A percentile compares a stretch with the other conserved stretches of the same genome.
Evolutionary conservation across 2,888 invertebrate genomes (phyloP).

Genomic region (Meandrusa payeni): DNA sequence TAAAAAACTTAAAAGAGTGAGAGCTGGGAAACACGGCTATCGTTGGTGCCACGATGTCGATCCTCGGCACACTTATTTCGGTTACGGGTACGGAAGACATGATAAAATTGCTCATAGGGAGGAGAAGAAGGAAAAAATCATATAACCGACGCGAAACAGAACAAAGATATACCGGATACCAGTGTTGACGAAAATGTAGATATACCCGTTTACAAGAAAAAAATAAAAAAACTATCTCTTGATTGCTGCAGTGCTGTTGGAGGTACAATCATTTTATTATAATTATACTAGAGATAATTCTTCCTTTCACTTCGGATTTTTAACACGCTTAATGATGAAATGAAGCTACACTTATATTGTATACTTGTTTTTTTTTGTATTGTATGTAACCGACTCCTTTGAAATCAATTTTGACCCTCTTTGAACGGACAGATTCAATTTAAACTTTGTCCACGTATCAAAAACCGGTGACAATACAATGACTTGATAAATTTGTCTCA

Average conservation of each 20-base stretch:
- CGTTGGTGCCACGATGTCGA: constrained; percentile 69
- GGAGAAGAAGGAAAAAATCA: constrained; percentile 43
- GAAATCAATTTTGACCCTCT: too few species aligned
- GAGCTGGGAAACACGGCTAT: constrained; percentile 62
- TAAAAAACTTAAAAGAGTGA: constrained; percentile 50
- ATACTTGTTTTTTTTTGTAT: too few species aligned
- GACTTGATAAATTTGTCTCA: too few species aligned
- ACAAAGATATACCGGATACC: too few species aligned
- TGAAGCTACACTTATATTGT: too few species aligned
- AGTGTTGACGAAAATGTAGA: constrained; percentile 43
- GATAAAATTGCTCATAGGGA: constrained; percentile 50
- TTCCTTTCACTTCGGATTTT: too few species aligned
- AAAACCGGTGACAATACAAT: too few species aligned
- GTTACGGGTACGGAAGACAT: constrained; percentile 59
- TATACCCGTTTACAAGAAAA: constrained; percentile 52
- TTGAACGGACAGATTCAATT: too few species aligned
- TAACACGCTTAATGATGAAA: too few species aligned
- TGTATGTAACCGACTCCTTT: too few species aligned
- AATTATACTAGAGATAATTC: neutral
- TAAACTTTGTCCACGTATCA: too few species aligned
- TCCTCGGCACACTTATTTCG: constrained; percentile 66
- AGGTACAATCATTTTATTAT: constrained; percentile 40
- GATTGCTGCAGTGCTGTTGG: constrained; percentile 75
- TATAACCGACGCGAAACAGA: too few species aligned
- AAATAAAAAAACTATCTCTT: constrained; percentile 54